Evolutionary conservation across 2,113 vertebrate species (phyloP).

Genomic region (Redunca redunca): DNA sequence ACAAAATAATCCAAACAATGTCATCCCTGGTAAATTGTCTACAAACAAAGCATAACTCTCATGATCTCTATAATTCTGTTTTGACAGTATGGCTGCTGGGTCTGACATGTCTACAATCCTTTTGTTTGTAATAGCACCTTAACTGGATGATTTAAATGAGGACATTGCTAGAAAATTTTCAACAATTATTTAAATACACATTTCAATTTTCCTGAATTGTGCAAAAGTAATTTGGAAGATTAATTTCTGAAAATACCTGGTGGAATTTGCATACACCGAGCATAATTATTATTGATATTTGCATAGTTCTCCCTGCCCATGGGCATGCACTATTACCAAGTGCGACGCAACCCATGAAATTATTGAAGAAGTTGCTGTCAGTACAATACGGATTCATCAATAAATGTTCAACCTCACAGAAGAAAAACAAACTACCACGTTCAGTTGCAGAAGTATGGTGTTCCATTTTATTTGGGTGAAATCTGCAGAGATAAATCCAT

Average conservation of each 20-base stretch:
- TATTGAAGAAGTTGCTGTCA: conserved; percentile 71
- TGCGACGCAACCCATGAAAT: conserved; percentile 70
- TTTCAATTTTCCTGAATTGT: conserved; percentile 76
- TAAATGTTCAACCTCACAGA: conserved; percentile 73
- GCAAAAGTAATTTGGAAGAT: conserved; percentile 79
- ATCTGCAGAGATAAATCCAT: conserved; percentile 76
- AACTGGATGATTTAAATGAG: conserved; percentile 68
- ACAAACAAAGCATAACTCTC: conserved; percentile 42
- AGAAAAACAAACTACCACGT: conserved; percentile 62
- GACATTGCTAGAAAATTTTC: conserved; percentile 70
- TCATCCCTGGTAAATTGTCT: conserved; percentile 36
- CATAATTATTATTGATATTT: conserved; percentile 80
- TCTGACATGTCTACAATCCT: conserved; percentile 61
- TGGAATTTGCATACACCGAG: conserved; percentile 76
- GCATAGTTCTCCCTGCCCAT: conserved; percentile 71
- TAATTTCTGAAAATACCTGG: conserved; percentile 76
- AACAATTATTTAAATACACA: conserved; percentile 75
- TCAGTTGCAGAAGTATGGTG: conserved; percentile 60
- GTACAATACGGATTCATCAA: conserved; percentile 76
- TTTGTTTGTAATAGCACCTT: conserved; percentile 75
- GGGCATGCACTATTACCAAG: conserved; percentile 69
- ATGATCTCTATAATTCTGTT: conserved; percentile 64
- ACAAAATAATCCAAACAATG: conserved; percentile 35
- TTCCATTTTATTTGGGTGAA: conserved; percentile 73
- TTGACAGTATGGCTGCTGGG: conserved; percentile 68